Evolutionary conservation across 2,113 vertebrate genomes (phyloP).

Genomic region (Piprites chloris): DNA sequence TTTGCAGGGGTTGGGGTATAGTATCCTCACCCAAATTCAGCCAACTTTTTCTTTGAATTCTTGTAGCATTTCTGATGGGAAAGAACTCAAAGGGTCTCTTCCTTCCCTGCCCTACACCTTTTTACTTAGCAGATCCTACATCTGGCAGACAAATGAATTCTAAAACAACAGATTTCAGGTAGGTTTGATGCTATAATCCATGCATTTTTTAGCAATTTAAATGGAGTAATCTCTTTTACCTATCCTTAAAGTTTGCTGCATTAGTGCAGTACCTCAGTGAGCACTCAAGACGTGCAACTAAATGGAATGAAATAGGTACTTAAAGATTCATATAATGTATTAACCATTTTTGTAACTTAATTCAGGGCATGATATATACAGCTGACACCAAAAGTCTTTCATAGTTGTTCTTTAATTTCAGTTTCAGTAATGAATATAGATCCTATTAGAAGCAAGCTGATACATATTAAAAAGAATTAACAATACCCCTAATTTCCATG

Average conservation of each 20-base stretch:
- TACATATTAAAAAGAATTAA: slow-evolving; percentile 26
- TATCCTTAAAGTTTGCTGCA: neutral
- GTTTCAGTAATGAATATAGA: slow-evolving; percentile 31
- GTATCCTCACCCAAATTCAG: neutral
- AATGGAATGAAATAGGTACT: neutral
- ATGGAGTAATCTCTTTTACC: neutral
- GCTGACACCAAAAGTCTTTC: slow-evolving; percentile 33
- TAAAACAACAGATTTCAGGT: neutral
- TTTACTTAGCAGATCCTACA: neutral
- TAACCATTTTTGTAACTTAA: slow-evolving; percentile 24
- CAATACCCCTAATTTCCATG: slow-evolving; percentile 20
- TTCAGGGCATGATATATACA: slow-evolving; percentile 12
- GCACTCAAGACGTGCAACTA: neutral
- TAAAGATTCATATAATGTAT: neutral
- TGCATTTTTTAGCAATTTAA: neutral
- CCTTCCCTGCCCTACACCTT: neutral
- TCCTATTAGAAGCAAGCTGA: slow-evolving; percentile 36
- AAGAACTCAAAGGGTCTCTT: neutral
- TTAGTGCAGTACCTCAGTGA: neutral
- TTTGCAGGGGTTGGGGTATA: neutral
- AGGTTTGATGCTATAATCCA: neutral
- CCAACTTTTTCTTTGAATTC: neutral
- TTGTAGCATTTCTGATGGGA: neutral
- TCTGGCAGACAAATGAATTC: neutral
- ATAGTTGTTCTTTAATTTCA: slow-evolving; percentile 34